Evolutionary conservation across 2,113 vertebrate genomes (phyloP).

Genomic region (Poeciliopsis prolifica): DNA sequence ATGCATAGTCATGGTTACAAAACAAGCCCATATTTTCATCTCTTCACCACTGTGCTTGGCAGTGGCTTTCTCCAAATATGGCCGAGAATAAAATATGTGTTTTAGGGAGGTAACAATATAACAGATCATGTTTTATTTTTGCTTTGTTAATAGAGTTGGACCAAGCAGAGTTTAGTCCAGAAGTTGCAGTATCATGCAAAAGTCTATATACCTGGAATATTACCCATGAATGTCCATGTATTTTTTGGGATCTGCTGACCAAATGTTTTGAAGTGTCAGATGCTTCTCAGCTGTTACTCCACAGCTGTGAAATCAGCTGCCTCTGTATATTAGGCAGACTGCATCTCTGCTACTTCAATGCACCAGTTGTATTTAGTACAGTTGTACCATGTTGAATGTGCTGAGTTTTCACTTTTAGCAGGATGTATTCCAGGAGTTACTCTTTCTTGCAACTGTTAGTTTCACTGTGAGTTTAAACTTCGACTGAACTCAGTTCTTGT

Average conservation of each 20-base stretch:
- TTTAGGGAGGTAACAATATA: too few species aligned
- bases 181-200: conserved; percentile 74
- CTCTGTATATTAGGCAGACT: too few species aligned
- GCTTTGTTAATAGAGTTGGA: not conserved
- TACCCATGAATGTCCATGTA: too few species aligned
- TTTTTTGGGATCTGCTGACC: too few species aligned
- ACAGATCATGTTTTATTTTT: not conserved
- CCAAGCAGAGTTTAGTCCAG: conserved; percentile 13
- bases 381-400: not conserved
- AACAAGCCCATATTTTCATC: not conserved
- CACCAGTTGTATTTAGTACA: too few species aligned
- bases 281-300: too few species aligned
- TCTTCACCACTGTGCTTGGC: not conserved
- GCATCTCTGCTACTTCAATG: too few species aligned
- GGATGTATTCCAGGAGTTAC: not conserved
- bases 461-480: not conserved
- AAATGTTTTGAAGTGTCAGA: too few species aligned
- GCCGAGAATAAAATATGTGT: too few species aligned
- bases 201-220: not conserved
- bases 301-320: too few species aligned
- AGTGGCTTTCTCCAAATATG: not conserved
- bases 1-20: too few species aligned
- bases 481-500: not conserved
- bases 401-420: not conserved
- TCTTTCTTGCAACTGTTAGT: not conserved